phyloP scores from a whole-genome alignment of 2,113 vertebrate species.

The Sus scrofa region T2T-Sscrofa CM000817.6:136909001-136909500 shows the following conservation, averaged over 20 bases:
- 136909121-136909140: background rate
- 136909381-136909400: background rate
- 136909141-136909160: background rate
- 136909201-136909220: background rate
- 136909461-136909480: background rate
- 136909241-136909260: too few species aligned
- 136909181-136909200: background rate
- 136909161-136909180: background rate
- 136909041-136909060: background rate
- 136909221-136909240: too few species aligned
- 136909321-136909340: background rate
- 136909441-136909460: background rate
- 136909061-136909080: background rate
- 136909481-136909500: background rate
- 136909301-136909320: background rate
- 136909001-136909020: background rate
- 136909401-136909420: background rate
- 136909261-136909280: background rate
- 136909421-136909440: background rate
- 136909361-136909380: background rate
- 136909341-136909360: background rate
- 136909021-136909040: background rate
- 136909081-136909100: background rate
- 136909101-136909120: background rate
- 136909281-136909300: background rate